Evolutionary conservation across 2,797 vertebrate genomes (phyloP), one percentile per base, ranked within the genome.

Genomic region (Anabas testudineus): DNA sequence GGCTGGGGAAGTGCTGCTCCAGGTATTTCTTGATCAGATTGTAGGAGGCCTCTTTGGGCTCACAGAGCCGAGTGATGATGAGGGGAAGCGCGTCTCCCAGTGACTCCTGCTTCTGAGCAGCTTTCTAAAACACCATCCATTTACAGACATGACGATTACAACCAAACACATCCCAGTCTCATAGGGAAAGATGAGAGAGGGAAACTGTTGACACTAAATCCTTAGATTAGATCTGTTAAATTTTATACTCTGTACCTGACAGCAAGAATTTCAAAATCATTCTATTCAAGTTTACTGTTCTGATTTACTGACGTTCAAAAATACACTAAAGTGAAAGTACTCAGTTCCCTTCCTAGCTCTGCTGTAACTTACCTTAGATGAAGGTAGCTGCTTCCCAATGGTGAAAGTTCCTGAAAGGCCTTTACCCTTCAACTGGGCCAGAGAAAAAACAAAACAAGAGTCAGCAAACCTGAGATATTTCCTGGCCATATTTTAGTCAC

Each of bases 11-110:
- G 90, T 99, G 97, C 88, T 98, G 97, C 87, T 97, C 96, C 76
- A 99, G 90, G 0, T 99, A 99, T 89, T 98, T 99, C 91, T 97
- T 98, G 90, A 99, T 99, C 78, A 99, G 94, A 81, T 94, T 93
- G 93, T 98, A 99, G 1, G 98, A 99, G 6, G 97, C 98, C 92
- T 99, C 98, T 88, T 99, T 99, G 42, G 98, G 98, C 88, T 99
- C 97, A 80, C 97, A 99, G 43, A 99, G 95, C 67, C 96, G 96
- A 36, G 98, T 99, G 87, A 99, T 98, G 76, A 98, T 98, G 91
- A 99, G 89, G 0, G 97, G 98, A 78, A 99, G 94, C 57, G 98
- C 89, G 2, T 99, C 97, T 76, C 97, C 97, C 84, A 99, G 91
- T 66, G 95, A 94, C 62, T 96, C 95, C 24, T 90, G 93, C 67